A percentile compares a stretch with the other conserved stretches of the same genome.
phyloP scores from a whole-genome alignment of 2,888 invertebrate species.

The Heteromurus nitidus region DNA sequence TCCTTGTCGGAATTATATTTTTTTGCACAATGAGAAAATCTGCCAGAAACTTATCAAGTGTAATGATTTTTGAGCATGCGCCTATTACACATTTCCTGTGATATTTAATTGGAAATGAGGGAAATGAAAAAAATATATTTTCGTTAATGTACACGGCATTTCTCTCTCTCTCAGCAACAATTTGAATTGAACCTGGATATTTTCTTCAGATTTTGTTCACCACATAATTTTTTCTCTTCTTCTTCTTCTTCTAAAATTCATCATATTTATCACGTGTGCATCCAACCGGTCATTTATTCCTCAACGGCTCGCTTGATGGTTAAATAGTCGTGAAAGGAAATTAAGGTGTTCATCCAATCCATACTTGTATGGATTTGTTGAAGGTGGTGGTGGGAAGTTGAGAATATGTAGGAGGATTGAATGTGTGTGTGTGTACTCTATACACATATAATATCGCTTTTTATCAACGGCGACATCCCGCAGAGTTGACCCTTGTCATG shows the following conservation, averaged over 20 bases:
- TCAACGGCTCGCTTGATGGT: background rate
- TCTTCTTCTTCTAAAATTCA: background rate
- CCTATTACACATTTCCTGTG: too few species aligned
- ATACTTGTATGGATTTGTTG: background rate
- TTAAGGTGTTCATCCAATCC: conserved; percentile 33
- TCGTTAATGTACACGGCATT: background rate
- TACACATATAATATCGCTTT: too few species aligned
- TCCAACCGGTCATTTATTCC: background rate
- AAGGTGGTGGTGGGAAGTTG: conserved; percentile 68
- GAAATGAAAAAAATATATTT: too few species aligned
- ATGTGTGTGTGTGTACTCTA: too few species aligned
- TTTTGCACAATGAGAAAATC: too few species aligned
- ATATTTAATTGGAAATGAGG: too few species aligned
- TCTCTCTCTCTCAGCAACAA: background rate
- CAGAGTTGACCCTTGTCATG: conserved; percentile 74
- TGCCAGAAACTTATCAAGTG: too few species aligned
- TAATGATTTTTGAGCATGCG: too few species aligned
- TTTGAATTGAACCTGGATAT: too few species aligned
- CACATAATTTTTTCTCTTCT: background rate
- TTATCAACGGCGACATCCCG: conserved; percentile 74
- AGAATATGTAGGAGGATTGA: conserved; percentile 73
- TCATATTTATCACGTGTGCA: too few species aligned
- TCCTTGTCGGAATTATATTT: too few species aligned
- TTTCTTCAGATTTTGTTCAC: background rate
- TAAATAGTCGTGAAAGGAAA: background rate